Evolutionary conservation across 2,888 invertebrate species (phyloP).

Genomic region (Eurytoma californica): DNA sequence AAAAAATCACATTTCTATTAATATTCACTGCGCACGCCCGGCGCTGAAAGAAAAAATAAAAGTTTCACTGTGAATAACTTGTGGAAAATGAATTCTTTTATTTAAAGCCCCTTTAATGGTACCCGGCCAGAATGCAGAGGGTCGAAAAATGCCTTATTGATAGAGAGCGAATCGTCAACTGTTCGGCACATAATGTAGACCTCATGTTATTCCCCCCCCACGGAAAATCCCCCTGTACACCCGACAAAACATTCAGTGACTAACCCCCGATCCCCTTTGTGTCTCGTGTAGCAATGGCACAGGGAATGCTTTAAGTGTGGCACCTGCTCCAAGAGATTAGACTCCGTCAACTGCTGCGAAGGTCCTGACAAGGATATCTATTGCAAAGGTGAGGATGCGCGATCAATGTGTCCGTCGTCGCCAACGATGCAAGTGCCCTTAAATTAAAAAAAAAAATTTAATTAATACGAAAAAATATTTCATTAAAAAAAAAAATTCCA

Average conservation of each 20-base stretch:
- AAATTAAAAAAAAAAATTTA: background rate
- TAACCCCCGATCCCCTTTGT: slow-evolving; percentile 65
- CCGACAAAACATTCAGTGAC: slow-evolving; percentile 60
- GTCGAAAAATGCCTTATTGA: slow-evolving; percentile 4
- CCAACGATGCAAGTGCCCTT: slow-evolving; percentile 23
- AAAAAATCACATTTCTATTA: too few relatives aligned
- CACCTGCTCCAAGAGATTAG: slow-evolving; percentile 90
- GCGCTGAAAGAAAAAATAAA: too few relatives aligned
- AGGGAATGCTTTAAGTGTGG: slow-evolving; percentile 96
- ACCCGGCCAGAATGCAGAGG: too few relatives aligned
- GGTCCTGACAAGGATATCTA: slow-evolving; percentile 97
- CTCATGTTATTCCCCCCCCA: background rate
- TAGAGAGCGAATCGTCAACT: slow-evolving; percentile 25
- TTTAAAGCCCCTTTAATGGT: too few relatives aligned
- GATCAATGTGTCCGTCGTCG: background rate
- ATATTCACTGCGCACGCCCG: too few relatives aligned
- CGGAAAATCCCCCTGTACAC: background rate
- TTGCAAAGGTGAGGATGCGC: slow-evolving; percentile 87
- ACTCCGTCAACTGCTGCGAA: slow-evolving; percentile 94
- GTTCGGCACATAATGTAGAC: slow-evolving; percentile 16
- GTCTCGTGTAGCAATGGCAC: slow-evolving; percentile 88
- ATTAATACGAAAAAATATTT: too few relatives aligned
- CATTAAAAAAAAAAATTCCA: too few relatives aligned
- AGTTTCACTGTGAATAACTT: too few relatives aligned
- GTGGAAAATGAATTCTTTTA: too few relatives aligned